Percentiles rank a stretch among this genome's conserved stretches.
phyloP scores from a whole-genome alignment of 2,888 invertebrate genomes.

The Apodemia duryi region DNA sequence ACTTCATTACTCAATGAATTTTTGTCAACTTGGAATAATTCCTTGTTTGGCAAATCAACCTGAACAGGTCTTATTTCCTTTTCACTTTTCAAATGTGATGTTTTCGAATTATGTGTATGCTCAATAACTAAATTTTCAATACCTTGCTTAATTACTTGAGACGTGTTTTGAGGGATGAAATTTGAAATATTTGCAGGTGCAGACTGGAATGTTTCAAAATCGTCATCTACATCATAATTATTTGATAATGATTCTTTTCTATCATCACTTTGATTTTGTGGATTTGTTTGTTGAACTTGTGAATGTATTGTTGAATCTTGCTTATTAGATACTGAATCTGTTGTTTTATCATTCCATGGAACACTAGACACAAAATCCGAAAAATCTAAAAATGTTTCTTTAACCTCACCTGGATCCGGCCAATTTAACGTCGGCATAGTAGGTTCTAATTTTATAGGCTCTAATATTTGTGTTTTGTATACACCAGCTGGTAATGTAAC shows the following conservation, averaged over 20 bases:
- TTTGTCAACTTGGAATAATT: not conserved
- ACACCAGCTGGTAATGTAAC: conserved; percentile 36
- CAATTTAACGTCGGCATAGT: conserved; percentile 67
- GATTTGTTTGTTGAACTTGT: conserved; percentile 17
- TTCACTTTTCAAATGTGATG: not conserved
- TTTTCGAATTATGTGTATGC: not conserved
- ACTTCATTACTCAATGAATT: not conserved
- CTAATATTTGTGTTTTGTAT: conserved; percentile 56
- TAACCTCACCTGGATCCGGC: conserved; percentile 73
- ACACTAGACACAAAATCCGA: conserved; percentile 60
- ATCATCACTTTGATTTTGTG: conserved; percentile 19
- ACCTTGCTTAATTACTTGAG: not conserved
- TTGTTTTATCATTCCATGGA: conserved; percentile 40
- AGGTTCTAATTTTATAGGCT: conserved; percentile 66
- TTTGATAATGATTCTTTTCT: conserved; percentile 10
- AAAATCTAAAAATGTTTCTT: conserved; percentile 66
- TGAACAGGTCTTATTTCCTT: not conserved
- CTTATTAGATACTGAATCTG: conserved; percentile 21
- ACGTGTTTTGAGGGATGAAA: not conserved
- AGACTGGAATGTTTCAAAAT: conserved; percentile 71
- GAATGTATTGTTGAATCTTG: not conserved
- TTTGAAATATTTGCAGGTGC: conserved; percentile 43
- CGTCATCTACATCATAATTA: conserved; percentile 46
- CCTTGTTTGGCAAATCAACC: not conserved
- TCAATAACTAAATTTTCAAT: not conserved